Percentiles rank a stretch among this genome's conserved stretches.
These are phyloP conservation scores for Alligator sinensis DNA, from an alignment of 2,113 vertebrate genomes.

Conservation along the genomic window DNA sequence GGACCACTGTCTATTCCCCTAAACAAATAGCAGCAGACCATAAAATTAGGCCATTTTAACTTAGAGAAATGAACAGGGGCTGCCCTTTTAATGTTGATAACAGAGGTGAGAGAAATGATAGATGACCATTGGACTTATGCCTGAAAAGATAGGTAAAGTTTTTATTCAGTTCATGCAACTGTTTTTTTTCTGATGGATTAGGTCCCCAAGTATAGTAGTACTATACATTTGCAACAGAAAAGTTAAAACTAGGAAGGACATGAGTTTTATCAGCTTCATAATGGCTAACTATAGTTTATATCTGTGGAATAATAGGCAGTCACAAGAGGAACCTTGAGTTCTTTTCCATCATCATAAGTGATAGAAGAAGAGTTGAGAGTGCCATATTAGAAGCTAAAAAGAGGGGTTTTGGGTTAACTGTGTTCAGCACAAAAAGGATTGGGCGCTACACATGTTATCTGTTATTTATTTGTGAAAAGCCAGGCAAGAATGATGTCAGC, in stretches of 20 bases:
- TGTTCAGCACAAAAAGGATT: background rate
- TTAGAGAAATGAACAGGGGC: background rate
- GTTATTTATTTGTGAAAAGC: background rate
- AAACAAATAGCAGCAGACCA: background rate
- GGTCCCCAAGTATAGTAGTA: background rate
- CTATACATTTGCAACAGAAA: background rate
- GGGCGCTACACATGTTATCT: background rate
- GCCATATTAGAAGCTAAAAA: no score
- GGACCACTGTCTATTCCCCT: background rate
- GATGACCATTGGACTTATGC: background rate
- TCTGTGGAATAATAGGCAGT: background rate
- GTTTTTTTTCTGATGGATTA: background rate
- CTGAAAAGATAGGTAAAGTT: background rate
- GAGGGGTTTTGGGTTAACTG: background rate
- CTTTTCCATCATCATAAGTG: background rate
- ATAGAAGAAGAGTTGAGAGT: background rate
- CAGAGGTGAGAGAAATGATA: background rate
- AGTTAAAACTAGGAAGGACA: background rate
- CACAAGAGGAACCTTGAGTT: background rate
- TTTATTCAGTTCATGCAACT: background rate
- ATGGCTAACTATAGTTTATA: background rate
- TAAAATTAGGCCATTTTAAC: background rate
- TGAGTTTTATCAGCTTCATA: background rate
- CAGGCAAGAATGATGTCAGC: background rate
- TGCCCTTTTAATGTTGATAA: background rate